Base-by-base conservation (phyloP, 1,140 invertebrate species). In the Diorhabda carinulata region DNA sequence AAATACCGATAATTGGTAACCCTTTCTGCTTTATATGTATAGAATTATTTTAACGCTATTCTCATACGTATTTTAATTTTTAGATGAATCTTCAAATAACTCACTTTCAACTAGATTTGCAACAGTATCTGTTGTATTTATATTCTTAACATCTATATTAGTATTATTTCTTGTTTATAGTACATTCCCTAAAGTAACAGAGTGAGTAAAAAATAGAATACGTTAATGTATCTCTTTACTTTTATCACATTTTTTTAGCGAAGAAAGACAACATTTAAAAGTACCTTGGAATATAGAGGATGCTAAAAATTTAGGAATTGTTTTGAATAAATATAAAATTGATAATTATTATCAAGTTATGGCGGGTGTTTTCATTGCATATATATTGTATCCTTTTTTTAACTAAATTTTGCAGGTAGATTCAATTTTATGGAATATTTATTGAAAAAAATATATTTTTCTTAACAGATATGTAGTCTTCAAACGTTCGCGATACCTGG, bases 401-500 rank as follows among this genome's bases (percentile, higher is more conserved):
- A 43, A 59, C 9, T 60, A 10, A 62, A 62, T 62, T 3, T 60
- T 41, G 52, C 25, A 25, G 5, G 9, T 6, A 5, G 5, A 52
- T 9, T 52, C 47, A 52, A 6, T 52, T 52, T 52, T 52, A 52
- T 6, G 47, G 47, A 57, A 67, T 66, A 3, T 10, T 57, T 62
- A 58, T 61, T 47, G 40, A 44, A 59, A 40, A 43, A 57, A 42
- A 59, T 63, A 61, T 57, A 59, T 61, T 58, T 65, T 71, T 56
- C 68, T 75, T 73, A 73, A 76, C 57, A 10, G 40, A 7, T 40
- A 56, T 61, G 8, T 67, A 98, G 96, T 84, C 88, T 99, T 74
- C 98, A 99, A 88, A 97, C 98, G 70, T 99, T 99, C 85, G 98
- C 97, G 74, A 99, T 99, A 84, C 98, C 98, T 74, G 98, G 98